phyloP scores from a whole-genome alignment of 2,113 vertebrate genomes.

The Antechinus stuartii region DNA sequence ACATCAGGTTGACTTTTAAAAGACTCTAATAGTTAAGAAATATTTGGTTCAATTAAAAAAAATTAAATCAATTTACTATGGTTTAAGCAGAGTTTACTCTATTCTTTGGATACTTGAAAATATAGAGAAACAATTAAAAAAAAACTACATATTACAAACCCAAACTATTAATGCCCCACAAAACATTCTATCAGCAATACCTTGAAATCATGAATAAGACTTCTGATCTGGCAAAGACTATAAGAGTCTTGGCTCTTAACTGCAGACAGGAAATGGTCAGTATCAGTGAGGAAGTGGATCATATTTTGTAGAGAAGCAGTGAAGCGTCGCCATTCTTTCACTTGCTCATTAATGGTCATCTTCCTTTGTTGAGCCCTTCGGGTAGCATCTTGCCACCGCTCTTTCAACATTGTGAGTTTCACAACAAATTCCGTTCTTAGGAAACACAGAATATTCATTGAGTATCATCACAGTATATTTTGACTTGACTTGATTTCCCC shows the following conservation, averaged over 20 bases:
- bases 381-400: slow-evolving; percentile 90
- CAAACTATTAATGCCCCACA: neutral
- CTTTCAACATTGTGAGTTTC: slow-evolving; percentile 88
- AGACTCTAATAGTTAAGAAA: neutral
- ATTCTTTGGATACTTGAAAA: neutral
- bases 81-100: slow-evolving; percentile 15
- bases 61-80: neutral
- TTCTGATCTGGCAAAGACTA: slow-evolving; percentile 85
- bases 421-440: slow-evolving; percentile 90
- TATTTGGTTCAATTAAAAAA: neutral
- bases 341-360: slow-evolving; percentile 82
- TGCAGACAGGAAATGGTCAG: slow-evolving; percentile 82
- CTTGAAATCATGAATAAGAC: slow-evolving; percentile 87
- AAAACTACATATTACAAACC: neutral
- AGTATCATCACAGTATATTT: slow-evolving; percentile 39
- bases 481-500: neutral
- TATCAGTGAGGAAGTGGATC: slow-evolving; percentile 84
- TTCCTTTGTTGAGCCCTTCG: slow-evolving; percentile 86
- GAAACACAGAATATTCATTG: slow-evolving; percentile 40
- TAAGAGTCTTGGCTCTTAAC: slow-evolving; percentile 82
- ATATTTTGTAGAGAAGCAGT: slow-evolving; percentile 84
- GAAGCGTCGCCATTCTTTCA: slow-evolving; percentile 90
- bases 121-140: neutral
- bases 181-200: slow-evolving; percentile 75
- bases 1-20: neutral